Percentiles rank a stretch among this genome's conserved stretches.
These are phyloP conservation scores for Itoplectis maculator DNA, from an alignment of 2,888 invertebrate species.

Conservation along the genomic window DNA sequence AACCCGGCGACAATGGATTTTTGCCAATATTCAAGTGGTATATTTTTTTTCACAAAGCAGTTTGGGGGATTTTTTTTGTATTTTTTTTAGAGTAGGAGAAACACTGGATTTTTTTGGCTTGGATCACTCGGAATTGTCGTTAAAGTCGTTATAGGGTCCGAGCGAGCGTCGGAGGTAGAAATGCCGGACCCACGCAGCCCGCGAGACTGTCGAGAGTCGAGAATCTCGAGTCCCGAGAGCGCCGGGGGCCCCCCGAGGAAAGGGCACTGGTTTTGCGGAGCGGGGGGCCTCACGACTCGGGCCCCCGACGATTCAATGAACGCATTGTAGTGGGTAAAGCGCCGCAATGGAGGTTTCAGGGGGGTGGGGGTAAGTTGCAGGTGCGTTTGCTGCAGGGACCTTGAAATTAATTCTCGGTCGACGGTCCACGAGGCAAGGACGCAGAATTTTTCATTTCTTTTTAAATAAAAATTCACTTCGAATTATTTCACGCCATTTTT, in stretches of 20 bases:
- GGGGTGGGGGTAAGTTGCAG: neutral
- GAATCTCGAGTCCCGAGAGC: slow-evolving; percentile 39
- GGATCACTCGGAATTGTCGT: slow-evolving; percentile 6
- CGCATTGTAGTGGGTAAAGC: slow-evolving; percentile 1
- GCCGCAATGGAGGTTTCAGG: neutral
- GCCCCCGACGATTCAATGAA: slow-evolving; percentile 14
- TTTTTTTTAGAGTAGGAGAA: neutral
- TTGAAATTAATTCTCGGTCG: neutral
- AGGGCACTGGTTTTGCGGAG: slow-evolving; percentile 51
- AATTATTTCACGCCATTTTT: too few relatives aligned
- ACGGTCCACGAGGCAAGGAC: too few relatives aligned
- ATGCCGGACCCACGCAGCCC: slow-evolving; percentile 12
- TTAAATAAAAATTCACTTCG: too few relatives aligned
- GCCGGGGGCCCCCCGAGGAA: slow-evolving; percentile 11
- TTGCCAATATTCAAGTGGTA: neutral
- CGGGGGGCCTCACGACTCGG: slow-evolving; percentile 32
- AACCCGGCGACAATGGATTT: neutral
- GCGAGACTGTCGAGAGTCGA: slow-evolving; percentile 47
- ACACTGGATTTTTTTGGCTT: neutral
- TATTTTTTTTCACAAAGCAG: neutral
- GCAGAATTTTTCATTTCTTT: too few relatives aligned
- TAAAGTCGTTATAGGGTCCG: neutral
- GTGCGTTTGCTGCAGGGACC: neutral
- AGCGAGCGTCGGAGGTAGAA: slow-evolving; percentile 18
- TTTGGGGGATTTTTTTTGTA: neutral